Base-by-base conservation (phyloP, 2,113 vertebrate genomes). In the Menura novaehollandiae region DNA sequence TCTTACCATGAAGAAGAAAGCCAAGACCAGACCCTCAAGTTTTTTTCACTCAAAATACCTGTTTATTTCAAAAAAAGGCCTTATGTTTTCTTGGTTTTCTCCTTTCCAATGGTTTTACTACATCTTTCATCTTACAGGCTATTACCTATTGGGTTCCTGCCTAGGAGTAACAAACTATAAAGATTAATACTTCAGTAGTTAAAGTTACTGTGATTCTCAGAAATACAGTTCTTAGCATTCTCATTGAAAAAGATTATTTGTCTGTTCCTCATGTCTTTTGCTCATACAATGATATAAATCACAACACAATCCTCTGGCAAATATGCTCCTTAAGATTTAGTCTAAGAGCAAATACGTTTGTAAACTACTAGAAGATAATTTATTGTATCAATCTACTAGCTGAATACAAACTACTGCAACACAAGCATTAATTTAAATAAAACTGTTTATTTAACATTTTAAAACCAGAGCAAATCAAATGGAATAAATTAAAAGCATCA, bases 1-100 rank as follows among this genome's bases (percentile, higher is more conserved):
- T 41, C 10, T 46, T 32, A 44, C 12, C 5, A 10, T 37, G 19
- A 80, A 56, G 33, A 44, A 76, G 27, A 82, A 75, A 88, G 7
- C 8, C 0, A 0, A 44, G 37, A 51, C 12, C 15, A 78, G n/a
- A 62, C 2, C 5, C 6, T 3, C 15, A 49, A 5, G 19, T 53
- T 75, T 82, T 58, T 23, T 46, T 67, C 23, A 53, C 6, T 39
- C 12, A 58, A 41, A 46, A n/a, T 74, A 58, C 49, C 13, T 67
- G 10, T 23, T 3, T 41, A 6, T 84, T 68, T 59, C 7, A 44
- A 71, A 76, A 80, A 74, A 52, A 49, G 7, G 2, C 9, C 22
- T 49, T 35, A 64, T 55, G 8, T 60, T 91, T 24, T 76, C 15
- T 20, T 88, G 22, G 3, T 11, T 63, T 58, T 37, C 24, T 60